Percentiles rank a stretch among this genome's conserved stretches.
Evolutionary conservation across 2,888 invertebrate species (phyloP).

Genomic region (Mesochorus sp.): DNA sequence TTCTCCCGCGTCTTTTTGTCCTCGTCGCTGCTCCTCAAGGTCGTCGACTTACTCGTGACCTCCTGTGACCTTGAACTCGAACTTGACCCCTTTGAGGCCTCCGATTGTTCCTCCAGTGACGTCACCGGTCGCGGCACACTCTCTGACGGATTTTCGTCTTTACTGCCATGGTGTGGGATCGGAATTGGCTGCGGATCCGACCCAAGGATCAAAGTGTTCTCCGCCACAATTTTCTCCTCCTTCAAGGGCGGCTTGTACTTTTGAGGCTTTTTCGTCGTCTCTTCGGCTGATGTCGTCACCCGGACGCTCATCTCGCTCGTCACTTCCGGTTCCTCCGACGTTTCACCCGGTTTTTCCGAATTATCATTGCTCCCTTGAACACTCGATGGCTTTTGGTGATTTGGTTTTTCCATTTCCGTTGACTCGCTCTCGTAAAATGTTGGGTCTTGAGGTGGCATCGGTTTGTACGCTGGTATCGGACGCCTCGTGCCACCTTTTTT

Average conservation of each 20-base stretch:
- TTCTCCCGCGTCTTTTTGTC: constrained; percentile 21
- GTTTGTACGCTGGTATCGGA: constrained; percentile 77
- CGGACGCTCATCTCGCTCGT: too few species aligned
- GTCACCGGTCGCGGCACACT: constrained; percentile 61
- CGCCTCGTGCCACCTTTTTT: constrained; percentile 71
- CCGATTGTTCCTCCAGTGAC: constrained; percentile 55
- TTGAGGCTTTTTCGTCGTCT: constrained; percentile 52
- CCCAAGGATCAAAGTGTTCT: constrained; percentile 74
- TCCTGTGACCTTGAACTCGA: background rate
- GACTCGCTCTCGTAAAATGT: constrained; percentile 52
- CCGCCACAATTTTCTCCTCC: constrained; percentile 70
- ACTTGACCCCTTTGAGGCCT: background rate
- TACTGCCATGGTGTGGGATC: constrained; percentile 66
- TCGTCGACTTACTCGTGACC: constrained; percentile 40
- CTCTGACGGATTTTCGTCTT: constrained; percentile 63
- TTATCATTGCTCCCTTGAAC: too few species aligned
- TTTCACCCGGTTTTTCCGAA: background rate
- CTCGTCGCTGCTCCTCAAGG: constrained; percentile 44
- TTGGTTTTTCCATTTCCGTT: constrained; percentile 62
- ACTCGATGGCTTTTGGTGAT: too few species aligned
- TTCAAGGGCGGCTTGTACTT: constrained; percentile 74
- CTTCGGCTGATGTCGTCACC: constrained; percentile 22
- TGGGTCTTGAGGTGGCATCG: constrained; percentile 65
- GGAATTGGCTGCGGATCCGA: constrained; percentile 70
- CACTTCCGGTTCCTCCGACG: background rate